Evolutionary conservation across 2,113 vertebrate species (phyloP).

Genomic region (Lagenorhynchus albirostris): DNA sequence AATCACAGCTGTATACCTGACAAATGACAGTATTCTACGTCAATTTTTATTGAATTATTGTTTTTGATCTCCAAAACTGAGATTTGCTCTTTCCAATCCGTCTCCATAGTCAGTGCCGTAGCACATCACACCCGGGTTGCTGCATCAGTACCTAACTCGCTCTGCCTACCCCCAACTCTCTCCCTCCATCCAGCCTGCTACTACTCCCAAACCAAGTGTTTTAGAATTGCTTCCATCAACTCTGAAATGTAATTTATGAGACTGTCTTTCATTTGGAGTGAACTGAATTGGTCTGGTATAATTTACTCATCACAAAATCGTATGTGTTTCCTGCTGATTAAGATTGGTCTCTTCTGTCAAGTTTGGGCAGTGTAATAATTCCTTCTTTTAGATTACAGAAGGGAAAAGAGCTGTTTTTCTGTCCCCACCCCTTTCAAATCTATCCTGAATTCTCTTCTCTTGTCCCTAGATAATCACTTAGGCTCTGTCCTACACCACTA

Average conservation of each 20-base stretch:
- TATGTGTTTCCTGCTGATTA: constrained; percentile 20
- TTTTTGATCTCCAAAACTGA: not conserved
- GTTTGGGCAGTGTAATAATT: not conserved
- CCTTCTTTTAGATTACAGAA: not conserved
- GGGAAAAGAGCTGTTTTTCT: not conserved
- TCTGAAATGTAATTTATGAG: constrained; percentile 17
- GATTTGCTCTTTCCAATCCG: not conserved
- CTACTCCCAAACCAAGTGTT: not conserved
- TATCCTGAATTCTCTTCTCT: not conserved
- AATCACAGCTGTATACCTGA: not conserved
- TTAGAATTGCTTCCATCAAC: not conserved
- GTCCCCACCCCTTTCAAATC: not conserved
- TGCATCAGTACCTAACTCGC: not conserved
- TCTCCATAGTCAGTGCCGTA: not conserved
- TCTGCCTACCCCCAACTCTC: not conserved
- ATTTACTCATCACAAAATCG: constrained; percentile 20
- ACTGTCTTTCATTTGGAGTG: not conserved
- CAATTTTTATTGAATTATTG: not conserved
- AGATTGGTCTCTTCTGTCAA: constrained; percentile 19
- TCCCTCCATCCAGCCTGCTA: not conserved
- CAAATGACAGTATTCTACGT: not conserved
- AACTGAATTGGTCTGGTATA: constrained; percentile 42
- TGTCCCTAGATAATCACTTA: not conserved
- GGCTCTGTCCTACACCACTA: not conserved
- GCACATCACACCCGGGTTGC: not conserved